Conservation (phyloP, 2,113 vertebrate species). For the Hyaena hyaena region DNA sequence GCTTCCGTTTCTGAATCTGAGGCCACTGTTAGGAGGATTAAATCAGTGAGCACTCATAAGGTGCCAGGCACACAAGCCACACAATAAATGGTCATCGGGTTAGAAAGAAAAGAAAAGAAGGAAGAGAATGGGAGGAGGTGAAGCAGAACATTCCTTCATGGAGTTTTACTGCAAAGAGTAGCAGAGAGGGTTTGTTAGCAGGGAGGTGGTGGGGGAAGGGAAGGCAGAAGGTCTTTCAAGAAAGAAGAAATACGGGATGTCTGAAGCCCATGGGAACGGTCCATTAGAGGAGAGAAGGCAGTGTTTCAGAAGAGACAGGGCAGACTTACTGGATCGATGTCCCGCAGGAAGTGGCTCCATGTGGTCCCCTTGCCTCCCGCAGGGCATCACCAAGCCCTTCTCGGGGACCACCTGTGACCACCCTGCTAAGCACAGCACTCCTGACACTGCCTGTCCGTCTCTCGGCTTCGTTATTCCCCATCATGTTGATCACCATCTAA, state of each 20-base stretch:
- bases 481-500: not conserved
- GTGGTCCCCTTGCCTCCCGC: not conserved
- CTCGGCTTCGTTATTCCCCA: not conserved
- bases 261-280: not conserved
- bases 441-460: rapidly evolving
- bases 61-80: not conserved
- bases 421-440: rapidly evolving
- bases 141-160: not conserved
- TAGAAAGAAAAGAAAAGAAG: not conserved
- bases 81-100: not conserved
- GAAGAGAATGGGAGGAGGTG: not conserved
- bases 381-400: rapidly evolving
- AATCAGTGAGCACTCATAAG: not conserved
- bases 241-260: not conserved
- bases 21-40: not conserved
- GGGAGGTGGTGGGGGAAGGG: not conserved
- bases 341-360: not conserved
- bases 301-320: not conserved
- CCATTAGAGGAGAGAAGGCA: not conserved
- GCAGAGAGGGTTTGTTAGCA: not conserved
- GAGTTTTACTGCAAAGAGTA: not conserved
- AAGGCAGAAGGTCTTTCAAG: slow-evolving; percentile 5
- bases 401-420: not conserved
- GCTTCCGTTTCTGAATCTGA: not conserved
- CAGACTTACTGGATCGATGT: not conserved